A percentile compares a stretch with the other conserved stretches of the same genome.
Conservation (phyloP, 2,113 vertebrate species). For the Solea solea region DNA sequence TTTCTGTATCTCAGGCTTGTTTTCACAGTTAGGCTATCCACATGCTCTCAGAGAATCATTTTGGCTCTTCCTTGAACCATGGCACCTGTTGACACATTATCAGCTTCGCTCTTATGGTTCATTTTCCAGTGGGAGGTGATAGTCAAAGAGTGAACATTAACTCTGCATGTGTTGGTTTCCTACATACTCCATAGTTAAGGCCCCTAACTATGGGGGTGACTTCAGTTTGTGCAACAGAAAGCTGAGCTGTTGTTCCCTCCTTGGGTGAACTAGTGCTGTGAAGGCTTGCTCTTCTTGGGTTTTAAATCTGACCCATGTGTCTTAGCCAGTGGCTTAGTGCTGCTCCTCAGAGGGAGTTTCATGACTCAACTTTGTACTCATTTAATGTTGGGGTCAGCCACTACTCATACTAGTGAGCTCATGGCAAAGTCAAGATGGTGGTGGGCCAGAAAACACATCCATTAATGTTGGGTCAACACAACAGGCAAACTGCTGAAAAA, state of each 20-base stretch:
- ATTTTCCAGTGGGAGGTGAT: neutral
- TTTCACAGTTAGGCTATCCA: neutral
- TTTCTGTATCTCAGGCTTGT: neutral
- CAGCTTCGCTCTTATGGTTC: neutral
- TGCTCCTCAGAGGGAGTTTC: too few relatives aligned
- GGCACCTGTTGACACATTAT: neutral
- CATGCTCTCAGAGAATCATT: neutral
- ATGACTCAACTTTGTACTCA: too few relatives aligned
- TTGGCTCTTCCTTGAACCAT: neutral
- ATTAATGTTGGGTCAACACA: too few relatives aligned
- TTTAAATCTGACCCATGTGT: neutral
- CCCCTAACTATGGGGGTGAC: neutral
- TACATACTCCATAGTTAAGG: neutral
- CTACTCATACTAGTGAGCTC: too few relatives aligned
- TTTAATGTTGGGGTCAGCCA: too few relatives aligned
- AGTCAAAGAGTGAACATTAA: neutral
- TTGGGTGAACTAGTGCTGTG: neutral
- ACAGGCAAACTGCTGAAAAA: neutral
- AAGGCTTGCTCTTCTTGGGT: neutral
- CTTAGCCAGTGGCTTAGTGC: neutral
- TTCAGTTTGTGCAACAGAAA: neutral
- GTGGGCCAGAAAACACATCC: too few relatives aligned
- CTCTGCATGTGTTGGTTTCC: conserved; percentile 3
- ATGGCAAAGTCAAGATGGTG: too few relatives aligned
- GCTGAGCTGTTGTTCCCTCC: too few relatives aligned